A percentile compares a stretch with the other conserved stretches of the same genome.
These are phyloP conservation scores for Paratilapia polleni DNA, from an alignment of 2,113 vertebrate species.

Conservation along the genomic window DNA sequence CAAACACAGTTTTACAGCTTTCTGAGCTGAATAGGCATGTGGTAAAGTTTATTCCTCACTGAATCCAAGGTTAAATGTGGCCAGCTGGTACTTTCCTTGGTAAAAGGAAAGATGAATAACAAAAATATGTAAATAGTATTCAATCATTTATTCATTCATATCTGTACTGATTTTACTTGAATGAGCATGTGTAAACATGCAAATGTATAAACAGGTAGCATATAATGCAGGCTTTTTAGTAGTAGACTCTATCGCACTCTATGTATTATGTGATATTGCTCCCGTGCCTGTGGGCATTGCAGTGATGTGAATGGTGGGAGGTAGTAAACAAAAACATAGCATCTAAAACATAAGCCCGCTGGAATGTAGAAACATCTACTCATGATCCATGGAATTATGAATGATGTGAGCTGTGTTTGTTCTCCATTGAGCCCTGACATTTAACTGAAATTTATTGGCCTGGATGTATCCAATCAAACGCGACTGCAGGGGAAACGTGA, in stretches of 20 bases:
- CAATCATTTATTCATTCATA: slow-evolving; percentile 27
- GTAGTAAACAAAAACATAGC: slow-evolving; percentile 48
- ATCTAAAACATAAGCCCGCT: slow-evolving; percentile 38
- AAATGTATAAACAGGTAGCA: slow-evolving; percentile 19
- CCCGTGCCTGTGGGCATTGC: slow-evolving; percentile 54
- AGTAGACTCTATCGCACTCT: slow-evolving; percentile 41
- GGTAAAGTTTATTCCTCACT: slow-evolving; percentile 4
- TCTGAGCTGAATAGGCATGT: slow-evolving; percentile 9
- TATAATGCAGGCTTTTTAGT: slow-evolving; percentile 4
- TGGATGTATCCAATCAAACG: slow-evolving; percentile 46
- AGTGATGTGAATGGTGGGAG: slow-evolving; percentile 44
- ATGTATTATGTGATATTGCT: slow-evolving; percentile 59
- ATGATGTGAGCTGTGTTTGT: slow-evolving; percentile 28
- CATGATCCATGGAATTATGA: slow-evolving; percentile 29
- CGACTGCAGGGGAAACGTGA: slow-evolving; percentile 24
- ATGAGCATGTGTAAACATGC: background rate
- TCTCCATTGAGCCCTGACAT: slow-evolving; percentile 39
- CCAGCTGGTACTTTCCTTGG: slow-evolving; percentile 14
- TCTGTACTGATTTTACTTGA: slow-evolving; percentile 20
- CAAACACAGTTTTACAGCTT: background rate
- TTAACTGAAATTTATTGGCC: slow-evolving; percentile 42
- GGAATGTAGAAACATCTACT: slow-evolving; percentile 36
- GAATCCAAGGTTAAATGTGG: slow-evolving; percentile 48
- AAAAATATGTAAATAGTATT: slow-evolving; percentile 20
- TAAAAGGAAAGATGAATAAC: slow-evolving; percentile 13